Evolutionary conservation across 2,888 invertebrate species (phyloP).

Genomic region (Leucophenga montana): DNA sequence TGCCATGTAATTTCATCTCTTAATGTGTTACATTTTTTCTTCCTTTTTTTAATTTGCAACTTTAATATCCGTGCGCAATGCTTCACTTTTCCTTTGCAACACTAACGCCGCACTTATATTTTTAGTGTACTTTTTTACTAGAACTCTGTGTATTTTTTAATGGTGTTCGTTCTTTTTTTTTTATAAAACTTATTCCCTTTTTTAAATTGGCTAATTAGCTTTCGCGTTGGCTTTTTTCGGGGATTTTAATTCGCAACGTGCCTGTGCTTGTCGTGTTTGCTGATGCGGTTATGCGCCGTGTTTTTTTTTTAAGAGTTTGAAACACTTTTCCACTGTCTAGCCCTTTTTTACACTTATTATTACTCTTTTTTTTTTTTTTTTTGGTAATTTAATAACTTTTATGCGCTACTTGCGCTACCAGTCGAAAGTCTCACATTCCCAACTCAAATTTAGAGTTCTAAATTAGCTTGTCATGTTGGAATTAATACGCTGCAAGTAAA

Average conservation of each 20-base stretch:
- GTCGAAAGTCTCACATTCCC: slow-evolving; percentile 15
- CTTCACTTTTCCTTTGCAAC: not conserved
- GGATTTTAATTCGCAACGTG: slow-evolving; percentile 43
- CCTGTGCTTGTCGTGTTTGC: slow-evolving; percentile 28
- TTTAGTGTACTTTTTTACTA: slow-evolving; percentile 47
- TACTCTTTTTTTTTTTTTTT: slow-evolving; percentile 30
- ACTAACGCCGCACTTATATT: not conserved
- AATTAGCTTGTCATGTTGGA: slow-evolving; percentile 29
- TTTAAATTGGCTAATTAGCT: slow-evolving; percentile 54
- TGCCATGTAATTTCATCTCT: slow-evolving; percentile 16
- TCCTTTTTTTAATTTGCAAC: slow-evolving; percentile 32
- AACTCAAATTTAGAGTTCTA: slow-evolving; percentile 37
- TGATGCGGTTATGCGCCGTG: not conserved
- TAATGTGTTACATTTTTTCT: slow-evolving; percentile 12
- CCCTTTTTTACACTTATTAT: not conserved
- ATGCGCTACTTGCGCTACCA: slow-evolving; percentile 38
- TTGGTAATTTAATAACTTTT: slow-evolving; percentile 49
- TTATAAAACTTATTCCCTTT: slow-evolving; percentile 38
- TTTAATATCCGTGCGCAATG: slow-evolving; percentile 40
- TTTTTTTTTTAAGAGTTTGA: slow-evolving; percentile 5
- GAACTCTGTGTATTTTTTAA: slow-evolving; percentile 15
- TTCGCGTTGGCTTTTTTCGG: slow-evolving; percentile 32
- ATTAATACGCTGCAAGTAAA: slow-evolving; percentile 18
- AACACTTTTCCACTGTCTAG: not conserved
- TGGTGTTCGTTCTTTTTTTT: too few relatives aligned